A percentile compares a stretch with the other conserved stretches of the same genome.
These are phyloP conservation scores for Nothoprocta perdicaria DNA, from an alignment of 2,113 vertebrate genomes.

Conservation along the genomic window DNA sequence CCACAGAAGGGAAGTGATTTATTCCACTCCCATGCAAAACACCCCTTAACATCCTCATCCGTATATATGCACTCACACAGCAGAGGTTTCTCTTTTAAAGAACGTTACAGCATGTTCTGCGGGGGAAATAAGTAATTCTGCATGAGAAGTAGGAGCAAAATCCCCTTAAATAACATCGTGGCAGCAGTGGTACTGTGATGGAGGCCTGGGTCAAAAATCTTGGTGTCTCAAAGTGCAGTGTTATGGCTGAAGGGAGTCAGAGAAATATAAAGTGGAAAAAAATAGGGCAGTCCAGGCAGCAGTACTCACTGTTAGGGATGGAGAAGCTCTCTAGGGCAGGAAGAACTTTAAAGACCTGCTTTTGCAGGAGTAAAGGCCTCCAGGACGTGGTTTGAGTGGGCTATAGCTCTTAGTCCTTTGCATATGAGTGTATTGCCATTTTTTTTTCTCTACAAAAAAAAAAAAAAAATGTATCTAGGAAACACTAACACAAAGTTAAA, in stretches of 20 bases:
- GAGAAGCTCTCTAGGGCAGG: conserved; percentile 1
- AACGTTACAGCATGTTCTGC: neutral
- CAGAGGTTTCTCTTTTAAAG: neutral
- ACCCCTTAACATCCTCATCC: neutral
- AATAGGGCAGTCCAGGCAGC: neutral
- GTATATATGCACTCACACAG: neutral
- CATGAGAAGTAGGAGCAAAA: neutral
- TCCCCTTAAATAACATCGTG: neutral
- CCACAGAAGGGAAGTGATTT: neutral
- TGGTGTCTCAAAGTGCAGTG: conserved; percentile 12
- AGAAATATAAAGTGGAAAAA: rapidly evolving
- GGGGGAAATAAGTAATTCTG: neutral
- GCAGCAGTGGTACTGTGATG: neutral
- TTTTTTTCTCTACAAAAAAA: neutral
- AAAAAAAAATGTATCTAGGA: neutral
- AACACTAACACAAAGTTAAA: neutral
- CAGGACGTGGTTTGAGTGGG: neutral
- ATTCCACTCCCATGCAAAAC: neutral
- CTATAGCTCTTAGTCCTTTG: conserved; percentile 13
- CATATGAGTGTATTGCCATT: conserved; percentile 10
- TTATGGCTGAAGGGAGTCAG: neutral
- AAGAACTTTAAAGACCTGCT: neutral
- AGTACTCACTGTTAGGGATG: neutral
- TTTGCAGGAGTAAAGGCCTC: neutral
- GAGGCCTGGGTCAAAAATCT: neutral